These are phyloP conservation scores for Grammomys dolichurus DNA, from an alignment of 2,113 vertebrate genomes.

Conservation along the genomic window DNA sequence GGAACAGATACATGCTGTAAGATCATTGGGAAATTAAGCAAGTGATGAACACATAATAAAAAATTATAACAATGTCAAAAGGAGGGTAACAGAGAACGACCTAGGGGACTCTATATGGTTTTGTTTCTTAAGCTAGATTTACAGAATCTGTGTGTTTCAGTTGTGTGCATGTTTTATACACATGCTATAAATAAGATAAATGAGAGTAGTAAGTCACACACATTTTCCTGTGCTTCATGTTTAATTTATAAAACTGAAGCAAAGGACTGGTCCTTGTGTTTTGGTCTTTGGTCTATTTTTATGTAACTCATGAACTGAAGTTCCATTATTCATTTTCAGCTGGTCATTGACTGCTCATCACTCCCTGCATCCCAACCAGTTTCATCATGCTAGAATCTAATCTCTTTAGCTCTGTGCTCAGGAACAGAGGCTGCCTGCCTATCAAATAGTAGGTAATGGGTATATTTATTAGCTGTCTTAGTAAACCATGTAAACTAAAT, in stretches of 20 bases:
- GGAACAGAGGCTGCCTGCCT: not conserved
- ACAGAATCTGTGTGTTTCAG: not conserved
- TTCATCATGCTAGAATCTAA: not conserved
- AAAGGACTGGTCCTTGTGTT: not conserved
- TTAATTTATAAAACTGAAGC: conserved; percentile 27
- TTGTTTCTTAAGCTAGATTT: not conserved
- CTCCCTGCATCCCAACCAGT: not conserved
- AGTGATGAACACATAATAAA: not conserved
- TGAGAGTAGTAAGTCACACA: not conserved
- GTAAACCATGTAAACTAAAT: not conserved
- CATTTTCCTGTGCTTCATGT: not conserved
- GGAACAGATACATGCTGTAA: not conserved
- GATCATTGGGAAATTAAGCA: conserved; percentile 32
- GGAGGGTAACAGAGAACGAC: not conserved
- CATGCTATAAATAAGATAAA: conserved; percentile 31
- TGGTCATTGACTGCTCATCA: not conserved
- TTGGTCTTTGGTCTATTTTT: conserved; percentile 2
- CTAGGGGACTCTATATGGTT: not conserved
- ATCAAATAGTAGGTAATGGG: not conserved
- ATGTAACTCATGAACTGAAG: not conserved
- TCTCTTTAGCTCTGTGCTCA: not conserved
- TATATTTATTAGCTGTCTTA: not conserved
- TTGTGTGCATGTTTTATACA: not conserved
- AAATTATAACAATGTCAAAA: not conserved
- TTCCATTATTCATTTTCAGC: not conserved